Base-by-base conservation (phyloP, 1,140 invertebrate genomes). In the Eurosta solidaginis region DNA sequence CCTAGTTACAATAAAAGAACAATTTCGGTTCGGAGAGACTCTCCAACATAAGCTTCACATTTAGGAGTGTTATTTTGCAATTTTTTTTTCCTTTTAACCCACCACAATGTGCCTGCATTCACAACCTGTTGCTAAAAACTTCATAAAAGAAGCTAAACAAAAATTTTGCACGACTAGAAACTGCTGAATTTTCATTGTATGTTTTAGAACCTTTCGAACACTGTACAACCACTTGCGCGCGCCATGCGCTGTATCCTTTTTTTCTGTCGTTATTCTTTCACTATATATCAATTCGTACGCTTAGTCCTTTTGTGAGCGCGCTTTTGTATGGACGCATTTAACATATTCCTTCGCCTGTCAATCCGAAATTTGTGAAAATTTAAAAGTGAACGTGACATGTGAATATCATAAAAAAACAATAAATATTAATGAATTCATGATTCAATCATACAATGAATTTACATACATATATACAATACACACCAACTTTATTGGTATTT, bases 221-320 rank as follows among this genome's bases (percentile, higher is more conserved):
- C 59, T 25, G 59, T 68, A 17, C 59, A 40, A 68, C 36, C 22
- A 68, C 9, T 68, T n/a, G n/a, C n/a, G 59, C 33, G 59, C 59
- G 59, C 59, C 33, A 68, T 68, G 59, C 59, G 59, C 59, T 68
- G 6, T 68, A 10, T 9, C 5, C 27, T 20, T 20, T 68, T 42
- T 20, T 5, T 68, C 20, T 10, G 22, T 25, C 50, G 27, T 20
- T 68, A 6, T 40, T n/a, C 59, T 68, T 68, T 68, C 27, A 33
- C 27, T 59, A 17, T n/a, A n/a, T n/a, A n/a, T 59, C 10, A 20
- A 29, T 33, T 68, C 40, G 17, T 29, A 22, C 14, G 33, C 59
- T 68, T 68, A 68, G 59, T 68, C 33, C 59, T 68, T 68, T 68
- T 33, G 59, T 42, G 59, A 68, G 59, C 36, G 59, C 59, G 59